Conservation (phyloP, 2,888 invertebrate species). For the Dorcus hopei region DNA sequence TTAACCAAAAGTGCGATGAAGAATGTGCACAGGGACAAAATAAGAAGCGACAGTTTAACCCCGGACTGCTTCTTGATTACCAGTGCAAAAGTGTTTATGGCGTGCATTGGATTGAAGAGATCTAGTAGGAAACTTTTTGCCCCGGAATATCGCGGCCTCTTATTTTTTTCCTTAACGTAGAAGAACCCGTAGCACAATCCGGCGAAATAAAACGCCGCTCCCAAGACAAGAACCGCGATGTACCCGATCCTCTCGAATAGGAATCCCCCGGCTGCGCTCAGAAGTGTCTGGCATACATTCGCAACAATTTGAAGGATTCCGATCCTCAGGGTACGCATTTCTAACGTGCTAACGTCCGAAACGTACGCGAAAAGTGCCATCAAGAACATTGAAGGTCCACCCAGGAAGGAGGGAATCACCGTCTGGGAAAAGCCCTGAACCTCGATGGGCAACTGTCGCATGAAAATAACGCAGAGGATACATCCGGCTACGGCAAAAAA, state of each 20-base stretch:
- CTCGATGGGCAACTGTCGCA: slow-evolving; percentile 55
- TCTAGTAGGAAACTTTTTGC: slow-evolving; percentile 33
- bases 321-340: slow-evolving; percentile 60
- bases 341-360: slow-evolving; percentile 51
- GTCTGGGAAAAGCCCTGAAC: slow-evolving; percentile 55
- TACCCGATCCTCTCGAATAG: slow-evolving; percentile 39
- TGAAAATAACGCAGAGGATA: slow-evolving; percentile 54
- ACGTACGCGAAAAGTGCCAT: slow-evolving; percentile 47
- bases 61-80: slow-evolving; percentile 35
- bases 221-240: slow-evolving; percentile 36
- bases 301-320: slow-evolving; percentile 53
- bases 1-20: slow-evolving; percentile 13
- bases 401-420: slow-evolving; percentile 56
- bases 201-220: slow-evolving; percentile 33
- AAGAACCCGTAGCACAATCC: slow-evolving; percentile 41
- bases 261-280: slow-evolving; percentile 36
- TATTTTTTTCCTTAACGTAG: slow-evolving; percentile 36
- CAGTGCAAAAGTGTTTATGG: slow-evolving; percentile 40
- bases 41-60: slow-evolving; percentile 34
- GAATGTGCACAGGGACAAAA: slow-evolving; percentile 31
- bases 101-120: slow-evolving; percentile 41
- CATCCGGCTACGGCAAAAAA: slow-evolving; percentile 52
- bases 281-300: slow-evolving; percentile 17
- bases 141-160: slow-evolving; percentile 22
- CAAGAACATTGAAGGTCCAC: slow-evolving; percentile 53